A percentile compares a stretch with the other conserved stretches of the same genome.
Conservation (phyloP, 2,888 invertebrate species). For the Andrena camellia region DNA sequence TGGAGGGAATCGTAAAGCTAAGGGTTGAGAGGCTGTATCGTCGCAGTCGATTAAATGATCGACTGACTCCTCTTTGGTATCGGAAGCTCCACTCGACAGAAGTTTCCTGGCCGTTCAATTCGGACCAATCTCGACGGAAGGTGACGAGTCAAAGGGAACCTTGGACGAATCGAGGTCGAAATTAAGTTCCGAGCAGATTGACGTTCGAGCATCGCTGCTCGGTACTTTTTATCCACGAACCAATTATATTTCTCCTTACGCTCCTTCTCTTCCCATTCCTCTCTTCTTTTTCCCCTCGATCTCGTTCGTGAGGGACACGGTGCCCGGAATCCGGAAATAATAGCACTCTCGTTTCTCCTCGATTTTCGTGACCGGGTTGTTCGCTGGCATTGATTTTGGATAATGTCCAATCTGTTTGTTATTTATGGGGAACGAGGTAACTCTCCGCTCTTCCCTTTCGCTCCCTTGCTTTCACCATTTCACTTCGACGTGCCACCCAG, state of each 20-base stretch:
- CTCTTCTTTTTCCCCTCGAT: background rate
- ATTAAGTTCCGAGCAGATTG: conserved; percentile 58
- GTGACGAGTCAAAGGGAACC: conserved; percentile 62
- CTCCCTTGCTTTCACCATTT: conserved; percentile 51
- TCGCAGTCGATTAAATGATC: conserved; percentile 67
- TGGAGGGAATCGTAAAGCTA: conserved; percentile 39
- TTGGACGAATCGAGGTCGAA: conserved; percentile 54
- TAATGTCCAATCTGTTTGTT: conserved; percentile 70
- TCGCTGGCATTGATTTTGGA: conserved; percentile 64
- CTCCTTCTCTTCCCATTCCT: background rate
- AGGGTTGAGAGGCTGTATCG: conserved; percentile 57
- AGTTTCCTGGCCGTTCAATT: conserved; percentile 67
- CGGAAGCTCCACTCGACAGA: conserved; percentile 47
- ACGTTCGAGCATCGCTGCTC: conserved; percentile 29
- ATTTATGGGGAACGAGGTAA: conserved; percentile 59
- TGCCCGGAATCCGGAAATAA: conserved; percentile 38
- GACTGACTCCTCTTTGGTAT: conserved; percentile 47
- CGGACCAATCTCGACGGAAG: conserved; percentile 62
- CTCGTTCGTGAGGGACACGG: conserved; percentile 2
- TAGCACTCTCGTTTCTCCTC: conserved; percentile 46
- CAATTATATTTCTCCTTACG: conserved; percentile 63
- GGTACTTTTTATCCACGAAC: conserved; percentile 51
- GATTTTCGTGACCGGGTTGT: conserved; percentile 57
- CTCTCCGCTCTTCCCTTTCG: conserved; percentile 52
- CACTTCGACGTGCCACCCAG: conserved; percentile 32